These are phyloP conservation scores for Myotis pilosus DNA, from an alignment of 2,797 vertebrate genomes.

Conservation along the genomic window DNA sequence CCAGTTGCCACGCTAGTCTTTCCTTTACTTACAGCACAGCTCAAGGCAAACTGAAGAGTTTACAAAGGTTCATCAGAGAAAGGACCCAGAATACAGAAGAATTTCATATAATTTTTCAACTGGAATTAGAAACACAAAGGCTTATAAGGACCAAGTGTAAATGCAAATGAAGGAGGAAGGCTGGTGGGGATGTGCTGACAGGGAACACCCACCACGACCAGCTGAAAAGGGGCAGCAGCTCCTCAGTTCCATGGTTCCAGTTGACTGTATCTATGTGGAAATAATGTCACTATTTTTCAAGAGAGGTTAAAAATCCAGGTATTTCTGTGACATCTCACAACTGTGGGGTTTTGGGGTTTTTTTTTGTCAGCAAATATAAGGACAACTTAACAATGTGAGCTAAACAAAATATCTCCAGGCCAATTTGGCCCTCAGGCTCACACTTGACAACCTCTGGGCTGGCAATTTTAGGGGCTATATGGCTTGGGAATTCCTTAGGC, in stretches of 20 bases:
- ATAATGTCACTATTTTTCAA: not conserved
- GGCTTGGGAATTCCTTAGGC: not conserved
- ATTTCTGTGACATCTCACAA: not conserved
- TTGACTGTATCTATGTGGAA: rapidly evolving
- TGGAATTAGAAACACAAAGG: not conserved
- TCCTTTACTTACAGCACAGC: not conserved
- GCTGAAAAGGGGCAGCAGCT: not conserved
- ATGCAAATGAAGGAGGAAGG: not conserved
- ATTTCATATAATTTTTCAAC: not conserved
- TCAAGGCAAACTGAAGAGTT: not conserved
- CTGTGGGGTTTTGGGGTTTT: not conserved
- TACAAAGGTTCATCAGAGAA: not conserved
- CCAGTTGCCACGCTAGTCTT: not conserved
- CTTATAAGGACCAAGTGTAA: not conserved
- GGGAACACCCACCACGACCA: not conserved
- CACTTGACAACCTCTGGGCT: not conserved
- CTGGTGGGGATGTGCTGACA: no score
- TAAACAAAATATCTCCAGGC: not conserved
- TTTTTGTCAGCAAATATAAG: not conserved
- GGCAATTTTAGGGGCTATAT: not conserved
- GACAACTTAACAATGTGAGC: not conserved
- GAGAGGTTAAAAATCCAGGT: not conserved
- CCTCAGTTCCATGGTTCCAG: not conserved
- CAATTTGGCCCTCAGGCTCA: not conserved
- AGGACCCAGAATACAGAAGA: not conserved